A percentile compares a stretch with the other conserved stretches of the same genome.
Evolutionary conservation across 2,113 vertebrate species (phyloP).

Genomic region (Zosterops lateralis): DNA sequence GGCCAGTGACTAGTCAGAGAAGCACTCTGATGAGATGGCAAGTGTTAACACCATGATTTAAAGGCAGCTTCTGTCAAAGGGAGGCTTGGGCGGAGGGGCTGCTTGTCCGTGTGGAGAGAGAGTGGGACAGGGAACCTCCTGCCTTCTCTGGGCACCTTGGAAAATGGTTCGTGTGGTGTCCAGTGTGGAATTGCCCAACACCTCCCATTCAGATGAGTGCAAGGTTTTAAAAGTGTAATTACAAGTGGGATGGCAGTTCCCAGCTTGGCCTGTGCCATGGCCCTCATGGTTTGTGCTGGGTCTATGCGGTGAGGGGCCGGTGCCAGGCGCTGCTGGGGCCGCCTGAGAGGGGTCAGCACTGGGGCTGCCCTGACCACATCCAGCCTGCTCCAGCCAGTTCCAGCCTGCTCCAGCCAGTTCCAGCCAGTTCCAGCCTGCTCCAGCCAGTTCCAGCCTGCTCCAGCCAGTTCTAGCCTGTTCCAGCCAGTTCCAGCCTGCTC

Average conservation of each 20-base stretch:
- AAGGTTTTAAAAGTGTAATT: background rate
- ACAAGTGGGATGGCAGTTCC: accelerated
- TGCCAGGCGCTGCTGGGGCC: accelerated
- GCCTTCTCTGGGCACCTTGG: accelerated
- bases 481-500: no score
- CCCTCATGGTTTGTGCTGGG: accelerated
- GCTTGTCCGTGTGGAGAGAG: accelerated
- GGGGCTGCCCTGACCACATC: no score
- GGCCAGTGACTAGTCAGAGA: background rate
- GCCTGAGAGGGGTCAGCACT: accelerated
- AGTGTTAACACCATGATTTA: accelerated
- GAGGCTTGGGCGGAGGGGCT: accelerated
- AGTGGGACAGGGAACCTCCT: accelerated
- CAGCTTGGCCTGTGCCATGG: accelerated
- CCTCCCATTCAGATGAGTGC: accelerated
- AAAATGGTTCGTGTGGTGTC: accelerated
- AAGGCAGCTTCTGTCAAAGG: accelerated
- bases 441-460: background rate
- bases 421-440: accelerated
- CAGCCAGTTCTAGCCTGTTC: accelerated
- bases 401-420: accelerated
- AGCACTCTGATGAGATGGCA: background rate
- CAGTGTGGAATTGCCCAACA: accelerated
- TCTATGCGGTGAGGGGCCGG: accelerated
- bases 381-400: background rate